Base-by-base conservation (phyloP, 2,797 vertebrate species). In the Hipposideros larvatus region DNA sequence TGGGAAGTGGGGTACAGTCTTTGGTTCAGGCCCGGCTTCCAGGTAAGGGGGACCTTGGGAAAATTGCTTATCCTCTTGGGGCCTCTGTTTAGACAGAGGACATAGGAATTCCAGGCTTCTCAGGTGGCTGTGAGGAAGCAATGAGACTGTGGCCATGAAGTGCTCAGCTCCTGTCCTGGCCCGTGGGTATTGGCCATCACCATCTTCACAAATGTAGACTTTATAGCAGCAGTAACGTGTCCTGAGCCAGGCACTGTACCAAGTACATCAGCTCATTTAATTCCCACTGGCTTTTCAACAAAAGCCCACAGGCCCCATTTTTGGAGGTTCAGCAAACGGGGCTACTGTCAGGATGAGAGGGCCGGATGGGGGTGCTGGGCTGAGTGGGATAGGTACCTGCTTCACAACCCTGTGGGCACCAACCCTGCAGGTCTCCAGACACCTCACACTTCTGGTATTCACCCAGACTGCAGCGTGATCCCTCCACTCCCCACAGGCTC, bases 131-230 rank as follows among this genome's bases (percentile, higher is more conserved):
- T 11, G 66, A 57, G 11, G 19, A 51, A 43, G 74, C 57, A 22
- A 18, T 19, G 66, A 34, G 53, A 18, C n/a, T 19, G n/a, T 5
- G 10, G 57, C 57, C 59, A 28, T 13, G 16, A 18, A 4, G 41
- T 3, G 22, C 87, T 93, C 34, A 80, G 80, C n/a, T 28, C 2
- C 4, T 26, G 10, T n/a, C 34, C n/a, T 4, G 19, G 37, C 59
- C 70, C 2, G 4, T 0, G 7, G 48, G 11, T 18, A 2, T 3
- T 4, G 59, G 82, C 18, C n/a, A 4, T 1, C 2, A 6, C 21
- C 31, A n/a, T 41, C 83, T 41, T 24, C 1, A 0, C 59, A 43
- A 28, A 68, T 6, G 57, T 26, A 48, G 43, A 24, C 21, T 28
- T 73, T 0, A 4, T 2, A 34, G 94, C 79, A 63, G 26, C 26